Evolutionary conservation across 2,888 invertebrate species (phyloP), one percentile per base, ranked within the genome.

Genomic region (Molorchus minor): DNA sequence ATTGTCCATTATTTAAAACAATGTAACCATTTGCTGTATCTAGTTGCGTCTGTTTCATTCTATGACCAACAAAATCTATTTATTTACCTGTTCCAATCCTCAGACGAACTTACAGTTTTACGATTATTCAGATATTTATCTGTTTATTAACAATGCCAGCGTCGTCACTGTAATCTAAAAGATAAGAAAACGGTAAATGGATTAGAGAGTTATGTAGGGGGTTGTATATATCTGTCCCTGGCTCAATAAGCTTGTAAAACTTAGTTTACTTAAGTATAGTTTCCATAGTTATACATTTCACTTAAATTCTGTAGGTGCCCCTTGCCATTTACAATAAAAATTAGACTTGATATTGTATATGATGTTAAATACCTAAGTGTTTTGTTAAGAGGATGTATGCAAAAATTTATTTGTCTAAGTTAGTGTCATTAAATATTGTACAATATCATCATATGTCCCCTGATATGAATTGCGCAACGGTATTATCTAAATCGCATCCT

Each of bases 401-500:
- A n/a, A n/a, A n/a, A n/a, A n/a, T n/a, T n/a, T n/a, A n/a, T n/a
- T n/a, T n/a, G n/a, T n/a, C n/a, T n/a, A n/a, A n/a, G n/a, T n/a
- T n/a, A n/a, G n/a, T n/a, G n/a, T n/a, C n/a, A n/a, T n/a, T n/a
- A n/a, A n/a, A n/a, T n/a, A n/a, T n/a, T n/a, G n/a, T n/a, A n/a
- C n/a, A n/a, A n/a, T n/a, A n/a, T n/a, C n/a, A n/a, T n/a, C n/a
- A n/a, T 35, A 33, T n/a, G 53, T 21, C 35, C 20, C 19, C 43
- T 19, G 35, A 53, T 21, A 33, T 41, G 17, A 21, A 35, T 51
- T 55, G 49, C 56, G 44, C 56, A 58, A 51, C 33, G 52, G 41
- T 13, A 44, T 16, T 25, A 55, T 56, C 53, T 40, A 54, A 58
- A 57, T 47, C 41, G 56, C 57, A 61, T 69, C 68, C 66, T 68